phyloP scores from a whole-genome alignment of 2,113 vertebrate genomes.

The Peromyscus maniculatus region DNA sequence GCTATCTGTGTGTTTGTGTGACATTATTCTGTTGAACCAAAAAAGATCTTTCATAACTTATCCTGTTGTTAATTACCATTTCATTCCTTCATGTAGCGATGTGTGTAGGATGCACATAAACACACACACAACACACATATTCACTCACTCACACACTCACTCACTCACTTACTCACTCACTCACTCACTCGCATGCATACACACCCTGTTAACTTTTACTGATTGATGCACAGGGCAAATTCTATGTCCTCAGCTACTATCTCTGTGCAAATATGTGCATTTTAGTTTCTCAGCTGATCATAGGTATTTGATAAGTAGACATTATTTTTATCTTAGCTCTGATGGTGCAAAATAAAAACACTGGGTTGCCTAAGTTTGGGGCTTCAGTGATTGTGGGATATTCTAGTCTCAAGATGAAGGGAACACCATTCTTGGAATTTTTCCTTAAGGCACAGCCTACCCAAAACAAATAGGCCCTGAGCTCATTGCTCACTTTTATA shows the following conservation, averaged over 20 bases:
- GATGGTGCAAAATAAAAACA: background rate
- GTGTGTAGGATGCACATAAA: background rate
- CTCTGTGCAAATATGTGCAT: background rate
- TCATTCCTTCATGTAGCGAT: background rate
- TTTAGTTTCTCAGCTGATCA: conserved; percentile 21
- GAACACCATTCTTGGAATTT: conserved; percentile 16
- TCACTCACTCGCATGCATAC: too few relatives aligned
- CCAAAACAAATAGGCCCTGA: background rate
- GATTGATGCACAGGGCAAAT: background rate
- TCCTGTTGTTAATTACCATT: background rate
- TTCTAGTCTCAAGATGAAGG: background rate
- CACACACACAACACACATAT: background rate
- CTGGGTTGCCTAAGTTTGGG: background rate
- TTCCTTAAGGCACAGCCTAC: background rate
- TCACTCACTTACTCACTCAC: too few relatives aligned
- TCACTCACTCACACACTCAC: too few relatives aligned
- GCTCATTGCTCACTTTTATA: conserved; percentile 16
- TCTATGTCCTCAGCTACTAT: background rate
- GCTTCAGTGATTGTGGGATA: background rate
- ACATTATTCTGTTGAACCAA: background rate
- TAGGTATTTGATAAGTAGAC: conserved; percentile 6
- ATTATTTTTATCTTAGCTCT: conserved; percentile 39
- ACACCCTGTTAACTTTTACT: background rate
- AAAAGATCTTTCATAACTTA: conserved; percentile 26
- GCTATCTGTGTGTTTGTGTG: background rate